Evolutionary conservation across 2,113 vertebrate species (phyloP), one percentile per base, ranked within the genome.

Genomic region (Chaetodon trifascialis): DNA sequence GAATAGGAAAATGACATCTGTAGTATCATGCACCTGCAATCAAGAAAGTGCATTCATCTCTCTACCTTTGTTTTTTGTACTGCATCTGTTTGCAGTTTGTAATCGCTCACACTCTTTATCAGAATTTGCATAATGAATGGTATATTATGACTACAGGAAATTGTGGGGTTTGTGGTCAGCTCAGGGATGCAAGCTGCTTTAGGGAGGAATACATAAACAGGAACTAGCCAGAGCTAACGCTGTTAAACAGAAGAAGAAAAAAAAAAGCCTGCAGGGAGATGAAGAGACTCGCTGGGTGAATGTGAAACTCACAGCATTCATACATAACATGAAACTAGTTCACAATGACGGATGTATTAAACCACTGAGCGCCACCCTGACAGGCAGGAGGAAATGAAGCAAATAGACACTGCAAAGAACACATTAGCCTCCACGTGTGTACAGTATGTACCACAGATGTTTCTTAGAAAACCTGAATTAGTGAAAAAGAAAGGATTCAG

Each of bases 191-290:
- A 11, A 58, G 79, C 58, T 17, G 46, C 73, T 88, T 89, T 36
- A 58, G 52, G 78, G 84, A 84, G 77, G 71, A 82, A 76, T 80
- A 87, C 70, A 83, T 83, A 87, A 92, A 92, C 89, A 93, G 89
- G 86, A 93, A 93, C 85, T 46, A 76, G 72, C 69, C 17, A 9
- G 25, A 49, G 62, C 47, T 62, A 67, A 68, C 2, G 4, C 58
- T 73, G 82, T 65, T 80, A 7, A 72, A 30, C 30, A 30, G 30
- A 30, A 30, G 3, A 30, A 30, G 30, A 30, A 30, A 30, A 30
- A 30, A 30, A 30, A 83, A 62, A 52, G 11, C 68, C 67, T 71
- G 58, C 16, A 1, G 69, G 47, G 71, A 67, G 25, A 68, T 68
- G 40, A 66, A 55, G 62, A 58, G 36, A 76, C 15, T 38, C 34